phyloP scores from a whole-genome alignment of 1,140 invertebrate species.

The Tribolium madens region DNA sequence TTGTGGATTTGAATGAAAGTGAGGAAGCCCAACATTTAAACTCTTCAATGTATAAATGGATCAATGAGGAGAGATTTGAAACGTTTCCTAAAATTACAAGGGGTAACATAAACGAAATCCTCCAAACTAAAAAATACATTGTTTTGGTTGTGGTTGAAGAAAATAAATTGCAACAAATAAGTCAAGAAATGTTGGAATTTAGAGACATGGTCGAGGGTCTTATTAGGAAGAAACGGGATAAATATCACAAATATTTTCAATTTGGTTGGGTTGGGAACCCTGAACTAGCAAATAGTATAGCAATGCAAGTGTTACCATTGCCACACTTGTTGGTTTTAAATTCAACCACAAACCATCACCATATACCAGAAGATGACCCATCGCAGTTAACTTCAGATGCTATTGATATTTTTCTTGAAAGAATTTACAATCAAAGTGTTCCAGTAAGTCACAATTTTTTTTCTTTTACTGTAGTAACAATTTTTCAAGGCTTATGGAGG shows the following conservation, averaged over 20 bases:
- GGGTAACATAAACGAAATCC: conserved; percentile 85
- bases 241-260: conserved; percentile 87
- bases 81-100: conserved; percentile 89
- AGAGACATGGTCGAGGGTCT: conserved; percentile 87
- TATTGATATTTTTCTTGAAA: conserved; percentile 82
- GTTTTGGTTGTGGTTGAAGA: conserved; percentile 90
- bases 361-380: conserved; percentile 88
- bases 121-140: conserved; percentile 87
- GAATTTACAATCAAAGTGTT: conserved; percentile 79
- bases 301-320: conserved; percentile 84
- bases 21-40: conserved; percentile 69
- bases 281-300: conserved; percentile 90
- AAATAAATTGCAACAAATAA: conserved; percentile 86
- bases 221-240: conserved; percentile 80
- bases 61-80: conserved; percentile 90
- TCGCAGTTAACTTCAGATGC: conserved; percentile 82
- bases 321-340: conserved; percentile 92
- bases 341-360: conserved; percentile 89
- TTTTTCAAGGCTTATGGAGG: conserved; percentile 83
- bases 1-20: conserved; percentile 4
- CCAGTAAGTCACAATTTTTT: conserved; percentile 69
- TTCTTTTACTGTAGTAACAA: conserved; percentile 3
- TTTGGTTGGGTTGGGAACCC: conserved; percentile 93
- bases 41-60: conserved; percentile 83
- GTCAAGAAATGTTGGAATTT: conserved; percentile 85